Base-by-base conservation (phyloP, 2,113 vertebrate species). In the Echinops telfairi region DNA sequence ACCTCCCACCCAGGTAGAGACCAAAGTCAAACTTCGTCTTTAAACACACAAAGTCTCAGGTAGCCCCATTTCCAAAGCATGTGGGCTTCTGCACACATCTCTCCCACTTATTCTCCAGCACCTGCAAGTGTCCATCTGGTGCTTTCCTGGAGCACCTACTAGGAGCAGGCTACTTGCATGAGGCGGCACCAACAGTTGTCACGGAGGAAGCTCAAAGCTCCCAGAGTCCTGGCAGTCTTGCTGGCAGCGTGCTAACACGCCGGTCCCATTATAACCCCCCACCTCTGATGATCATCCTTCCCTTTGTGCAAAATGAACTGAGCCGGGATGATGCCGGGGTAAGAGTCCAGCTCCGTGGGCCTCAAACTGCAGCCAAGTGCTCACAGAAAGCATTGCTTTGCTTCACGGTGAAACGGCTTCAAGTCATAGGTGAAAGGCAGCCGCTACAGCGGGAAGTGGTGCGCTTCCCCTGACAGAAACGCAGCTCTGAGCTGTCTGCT, bases 331-430 rank as follows among this genome's bases (percentile, higher is more conserved):
- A 97, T 80, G 86, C 93, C 97, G 96, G 95, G 95, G 86, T 92
- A 96, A 96, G 96, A 97, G 96, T 89, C 96, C 95, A 96, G 96
- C 97, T 96, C 97, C 94, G 88, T 96, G 86, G 83, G 94, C 92
- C 96, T 96, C 95, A 96, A 97, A 95, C 93, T 94, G 83, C 91
- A 96, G 96, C 95, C 96, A 97, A 95, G 97, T 96, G 94, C 97
- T 98, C 96, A 96, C 94, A 94, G 97, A 97, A 97, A 97, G 96
- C 96, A 92, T 95, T 89, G 91, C 96, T 95, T 96, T 92, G 91
- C 96, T 96, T 95, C 96, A 93, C 95, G 86, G 96, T 90, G 97
- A 57, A 83, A 96, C 96, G 78, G 83, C 90, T 93, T 83, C 83
- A 97, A 95, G 93, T 75, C 97, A n/a, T 89, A 93, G 92, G 97